Conservation (phyloP, 2,113 vertebrate genomes). For the Mystacornis crossleyi region DNA sequence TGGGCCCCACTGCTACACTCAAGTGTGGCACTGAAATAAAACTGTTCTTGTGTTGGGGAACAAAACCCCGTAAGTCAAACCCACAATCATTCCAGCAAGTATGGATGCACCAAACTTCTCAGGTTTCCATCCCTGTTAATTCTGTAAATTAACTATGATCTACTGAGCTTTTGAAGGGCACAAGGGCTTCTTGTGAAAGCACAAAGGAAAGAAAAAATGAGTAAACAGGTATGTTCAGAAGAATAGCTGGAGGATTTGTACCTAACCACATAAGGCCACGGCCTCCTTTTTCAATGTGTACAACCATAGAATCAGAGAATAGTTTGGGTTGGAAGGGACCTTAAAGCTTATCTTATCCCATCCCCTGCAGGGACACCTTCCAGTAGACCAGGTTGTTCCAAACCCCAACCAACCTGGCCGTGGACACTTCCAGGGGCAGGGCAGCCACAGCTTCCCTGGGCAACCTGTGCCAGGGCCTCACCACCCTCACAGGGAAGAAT, state of each 20-base stretch:
- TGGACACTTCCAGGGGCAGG: no score
- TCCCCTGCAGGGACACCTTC: not conserved
- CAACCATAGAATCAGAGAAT: not conserved
- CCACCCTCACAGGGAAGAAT: not conserved
- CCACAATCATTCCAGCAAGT: not conserved
- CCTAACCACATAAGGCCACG: not conserved
- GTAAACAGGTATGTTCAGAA: not conserved
- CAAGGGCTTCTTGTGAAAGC: not conserved
- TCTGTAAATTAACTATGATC: not conserved
- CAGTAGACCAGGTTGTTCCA: not conserved
- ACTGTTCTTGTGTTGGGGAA: not conserved
- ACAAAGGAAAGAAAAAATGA: not conserved
- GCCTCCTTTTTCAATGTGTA: not conserved
- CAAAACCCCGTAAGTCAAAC: not conserved
- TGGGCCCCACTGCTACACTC: fast-evolving
- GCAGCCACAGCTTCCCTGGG: not conserved
- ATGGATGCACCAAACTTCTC: not conserved
- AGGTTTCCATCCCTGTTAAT: not conserved
- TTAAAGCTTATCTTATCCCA: not conserved
- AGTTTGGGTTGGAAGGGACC: not conserved
- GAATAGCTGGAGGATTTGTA: not conserved
- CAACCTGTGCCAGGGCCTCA: not conserved
- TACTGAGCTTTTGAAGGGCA: not conserved
- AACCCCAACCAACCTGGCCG: not conserved
- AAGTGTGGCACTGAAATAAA: not conserved